A percentile compares a stretch with the other conserved stretches of the same genome.
phyloP scores from a whole-genome alignment of 2,888 invertebrate genomes.

The Xiphydria camelus region DNA sequence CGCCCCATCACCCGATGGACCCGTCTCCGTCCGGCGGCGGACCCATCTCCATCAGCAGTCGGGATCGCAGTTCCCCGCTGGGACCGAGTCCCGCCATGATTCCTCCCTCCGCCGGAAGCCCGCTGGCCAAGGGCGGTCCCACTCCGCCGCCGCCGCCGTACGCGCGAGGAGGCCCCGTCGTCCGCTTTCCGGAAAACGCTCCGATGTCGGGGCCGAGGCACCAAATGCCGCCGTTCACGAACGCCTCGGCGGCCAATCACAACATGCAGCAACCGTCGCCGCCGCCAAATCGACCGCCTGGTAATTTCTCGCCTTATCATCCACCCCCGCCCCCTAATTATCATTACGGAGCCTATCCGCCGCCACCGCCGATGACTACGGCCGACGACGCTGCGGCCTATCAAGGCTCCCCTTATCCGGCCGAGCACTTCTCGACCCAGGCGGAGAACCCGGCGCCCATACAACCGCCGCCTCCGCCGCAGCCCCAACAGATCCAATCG shows the following conservation, averaged over 20 bases:
- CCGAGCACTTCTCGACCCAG: conserved; percentile 31
- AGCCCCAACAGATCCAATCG: conserved; percentile 28
- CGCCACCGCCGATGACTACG: conserved; percentile 54
- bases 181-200: conserved; percentile 43
- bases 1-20: conserved; percentile 60
- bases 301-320: conserved; percentile 58
- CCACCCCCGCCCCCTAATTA: conserved; percentile 59
- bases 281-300: conserved; percentile 49
- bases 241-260: conserved; percentile 43
- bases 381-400: conserved; percentile 56
- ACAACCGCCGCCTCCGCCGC: conserved; percentile 29
- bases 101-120: conserved; percentile 55
- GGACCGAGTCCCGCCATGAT: conserved; percentile 48
- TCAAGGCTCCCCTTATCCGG: conserved; percentile 54
- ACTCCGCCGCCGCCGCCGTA: conserved; percentile 54
- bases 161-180: conserved; percentile 48
- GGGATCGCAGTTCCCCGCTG: conserved; percentile 42
- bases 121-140: conserved; percentile 49
- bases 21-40: conserved; percentile 63
- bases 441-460: conserved; percentile 36
- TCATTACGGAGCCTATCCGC: conserved; percentile 58
- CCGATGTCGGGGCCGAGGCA: conserved; percentile 38
- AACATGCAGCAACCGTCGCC: conserved; percentile 53
- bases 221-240: conserved; percentile 48
- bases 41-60: conserved; percentile 56